Conservation (phyloP, 2,113 vertebrate genomes). For the Brienomyrus brachyistius region DNA sequence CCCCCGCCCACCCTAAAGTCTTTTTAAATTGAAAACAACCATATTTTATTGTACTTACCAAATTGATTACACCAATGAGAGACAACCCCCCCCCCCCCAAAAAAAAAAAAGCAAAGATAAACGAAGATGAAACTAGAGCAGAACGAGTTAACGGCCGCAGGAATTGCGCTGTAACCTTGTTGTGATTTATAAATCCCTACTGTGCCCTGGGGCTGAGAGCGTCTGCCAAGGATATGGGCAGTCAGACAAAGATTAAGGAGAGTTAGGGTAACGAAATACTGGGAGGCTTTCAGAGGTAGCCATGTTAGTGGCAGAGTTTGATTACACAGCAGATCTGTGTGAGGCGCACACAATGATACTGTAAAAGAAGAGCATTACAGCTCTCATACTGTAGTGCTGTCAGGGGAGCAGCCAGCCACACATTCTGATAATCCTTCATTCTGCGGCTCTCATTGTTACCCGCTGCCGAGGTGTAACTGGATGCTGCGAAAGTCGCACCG, state of each 20-base stretch:
- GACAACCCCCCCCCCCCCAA: background rate
- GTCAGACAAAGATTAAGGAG: conserved; percentile 21
- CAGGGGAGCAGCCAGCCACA: background rate
- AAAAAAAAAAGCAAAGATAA: conserved; percentile 21
- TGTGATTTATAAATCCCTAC: conserved; percentile 22
- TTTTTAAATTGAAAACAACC: background rate
- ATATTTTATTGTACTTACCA: background rate
- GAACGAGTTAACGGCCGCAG: conserved; percentile 18
- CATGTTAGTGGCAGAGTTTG: conserved; percentile 19
- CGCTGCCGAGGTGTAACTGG: background rate
- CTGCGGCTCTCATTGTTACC: conserved; percentile 8
- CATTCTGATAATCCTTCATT: conserved; percentile 15
- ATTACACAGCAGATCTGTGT: conserved; percentile 20
- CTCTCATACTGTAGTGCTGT: background rate
- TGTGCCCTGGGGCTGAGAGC: conserved; percentile 12
- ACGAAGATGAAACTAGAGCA: background rate
- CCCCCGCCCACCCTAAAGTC: background rate
- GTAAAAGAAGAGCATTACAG: background rate
- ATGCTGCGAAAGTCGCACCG: background rate
- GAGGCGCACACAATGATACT: conserved; percentile 10
- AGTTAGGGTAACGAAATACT: conserved; percentile 15
- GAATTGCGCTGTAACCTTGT: conserved; percentile 17
- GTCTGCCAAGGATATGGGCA: conserved; percentile 27
- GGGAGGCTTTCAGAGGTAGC: conserved; percentile 16
- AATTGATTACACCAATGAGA: background rate